A percentile compares a stretch with the other conserved stretches of the same genome.
These are phyloP conservation scores for Actinopyga echinites DNA, from an alignment of 53 echinoderm and acorn worm species.

Conservation along the genomic window DNA sequence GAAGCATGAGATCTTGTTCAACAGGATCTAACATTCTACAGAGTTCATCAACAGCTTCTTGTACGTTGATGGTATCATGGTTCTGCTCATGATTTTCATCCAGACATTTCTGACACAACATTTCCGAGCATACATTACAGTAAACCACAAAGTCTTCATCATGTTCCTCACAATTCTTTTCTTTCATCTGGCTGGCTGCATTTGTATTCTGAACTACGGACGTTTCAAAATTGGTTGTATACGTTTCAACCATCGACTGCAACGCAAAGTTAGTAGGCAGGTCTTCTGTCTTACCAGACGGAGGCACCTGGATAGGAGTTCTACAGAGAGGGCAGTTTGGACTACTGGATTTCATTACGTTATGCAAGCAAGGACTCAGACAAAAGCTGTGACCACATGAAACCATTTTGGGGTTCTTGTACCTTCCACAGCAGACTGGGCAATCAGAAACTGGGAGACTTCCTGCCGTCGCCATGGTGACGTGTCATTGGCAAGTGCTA, in stretches of 20 bases:
- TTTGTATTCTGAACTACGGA: too few species aligned
- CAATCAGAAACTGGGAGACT: neutral
- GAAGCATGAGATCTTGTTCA: neutral
- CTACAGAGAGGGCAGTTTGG: neutral
- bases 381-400: constrained; percentile 15
- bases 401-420: neutral
- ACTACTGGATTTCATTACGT: neutral
- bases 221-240: neutral
- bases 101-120: neutral
- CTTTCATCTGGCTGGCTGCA: neutral
- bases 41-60: neutral
- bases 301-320: neutral
- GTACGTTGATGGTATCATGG: neutral
- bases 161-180: neutral
- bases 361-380: neutral
- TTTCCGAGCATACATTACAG: neutral
- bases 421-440: neutral
- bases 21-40: neutral
- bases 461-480: too few species aligned
- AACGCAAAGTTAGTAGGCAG: neutral
- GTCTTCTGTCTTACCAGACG: neutral
- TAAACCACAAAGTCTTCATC: neutral
- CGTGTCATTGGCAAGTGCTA: too few species aligned
- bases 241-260: neutral
- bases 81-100: neutral